Evolutionary conservation across 2,888 invertebrate genomes (phyloP), one percentile per base, ranked within the genome.

Genomic region (Axea sp.): DNA sequence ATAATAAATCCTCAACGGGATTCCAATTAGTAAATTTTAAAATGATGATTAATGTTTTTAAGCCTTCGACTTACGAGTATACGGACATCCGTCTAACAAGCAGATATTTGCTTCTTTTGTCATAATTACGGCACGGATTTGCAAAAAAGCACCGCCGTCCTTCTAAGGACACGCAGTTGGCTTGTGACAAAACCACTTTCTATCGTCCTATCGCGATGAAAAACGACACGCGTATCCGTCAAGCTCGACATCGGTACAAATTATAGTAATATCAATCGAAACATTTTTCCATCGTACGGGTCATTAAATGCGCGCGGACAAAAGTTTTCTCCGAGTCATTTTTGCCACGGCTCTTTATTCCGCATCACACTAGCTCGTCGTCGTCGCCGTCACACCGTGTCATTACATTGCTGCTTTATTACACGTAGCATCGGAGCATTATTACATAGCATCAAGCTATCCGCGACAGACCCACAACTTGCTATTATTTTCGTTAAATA

Each of bases 401-500:
- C 49, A 69, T 67, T 67, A 67, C 47, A 22, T 19, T 19, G 37
- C 55, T 31, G 37, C 47, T 55, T 37, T 39, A 47, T 67, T 57
- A 49, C 49, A 57, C 37, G 47, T 37, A 57, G 47, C 64, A 53
- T 53, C 67, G 12, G 45, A 37, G 24, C 45, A n/a, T 65, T 55
- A 57, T 67, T 67, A 67, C 57, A 67, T 47, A 39, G 67, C 28
- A 67, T 57, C 67, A 49, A 37, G 35, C 47, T 49, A 67, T 57
- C 37, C 33, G 41, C 67, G 24, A 47, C 47, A 39, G 35, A 47
- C n/a, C 28, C 11, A 28, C 39, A 45, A 33, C 45, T 35, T 31
- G 41, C 39, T 35, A 51, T 53, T 51, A 57, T 49, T 67, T 67
- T 55, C 28, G 47, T 65, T 65, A 55, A 65, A 47, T 65, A 65